A percentile compares a stretch with the other conserved stretches of the same genome.
Evolutionary conservation across 2,113 vertebrate species (phyloP).

Genomic region (Cynocephalus volans): DNA sequence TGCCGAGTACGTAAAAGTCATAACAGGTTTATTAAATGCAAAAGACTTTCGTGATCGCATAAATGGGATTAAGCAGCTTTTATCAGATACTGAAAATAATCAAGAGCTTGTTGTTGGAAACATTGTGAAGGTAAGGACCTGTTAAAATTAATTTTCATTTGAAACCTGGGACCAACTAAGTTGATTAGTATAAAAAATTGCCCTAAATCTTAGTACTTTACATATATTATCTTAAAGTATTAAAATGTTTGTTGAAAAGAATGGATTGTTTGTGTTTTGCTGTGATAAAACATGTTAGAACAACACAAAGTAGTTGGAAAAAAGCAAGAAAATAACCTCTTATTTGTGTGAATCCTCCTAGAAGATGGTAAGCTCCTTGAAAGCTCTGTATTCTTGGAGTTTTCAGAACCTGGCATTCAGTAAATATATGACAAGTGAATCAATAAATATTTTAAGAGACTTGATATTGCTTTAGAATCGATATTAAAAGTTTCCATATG

Average conservation of each 20-base stretch:
- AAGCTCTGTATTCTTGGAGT: neutral
- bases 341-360: neutral
- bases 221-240: slow-evolving; percentile 55
- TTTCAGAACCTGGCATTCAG: neutral
- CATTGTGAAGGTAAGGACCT: slow-evolving; percentile 92
- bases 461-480: neutral
- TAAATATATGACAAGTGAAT: neutral
- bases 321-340: neutral
- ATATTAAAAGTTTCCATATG: slow-evolving; percentile 42
- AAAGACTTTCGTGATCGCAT: slow-evolving; percentile 96
- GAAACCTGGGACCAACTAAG: neutral
- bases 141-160: neutral
- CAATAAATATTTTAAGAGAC: slow-evolving; percentile 37
- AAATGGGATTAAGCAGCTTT: slow-evolving; percentile 93
- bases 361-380: neutral
- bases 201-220: neutral
- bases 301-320: neutral
- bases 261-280: neutral
- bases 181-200: neutral
- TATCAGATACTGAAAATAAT: slow-evolving; percentile 92
- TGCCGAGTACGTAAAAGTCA: slow-evolving; percentile 91
- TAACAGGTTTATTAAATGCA: slow-evolving; percentile 90
- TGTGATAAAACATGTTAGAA: neutral
- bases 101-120: slow-evolving; percentile 92
- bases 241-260: slow-evolving; percentile 53